phyloP scores from a whole-genome alignment of 2,888 invertebrate genomes.

The Limnephilus auricula region DNA sequence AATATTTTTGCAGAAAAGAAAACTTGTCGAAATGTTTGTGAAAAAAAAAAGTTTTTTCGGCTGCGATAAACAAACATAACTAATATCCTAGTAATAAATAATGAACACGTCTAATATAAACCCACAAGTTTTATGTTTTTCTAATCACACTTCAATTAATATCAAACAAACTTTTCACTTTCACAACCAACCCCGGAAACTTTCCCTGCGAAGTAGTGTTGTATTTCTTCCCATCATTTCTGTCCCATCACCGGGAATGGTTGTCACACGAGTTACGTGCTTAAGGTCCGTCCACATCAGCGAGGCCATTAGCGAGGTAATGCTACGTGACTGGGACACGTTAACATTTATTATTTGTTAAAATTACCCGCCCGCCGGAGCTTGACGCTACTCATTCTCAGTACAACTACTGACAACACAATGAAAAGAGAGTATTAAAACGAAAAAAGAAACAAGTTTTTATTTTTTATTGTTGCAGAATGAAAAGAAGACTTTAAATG shows the following conservation, averaged over 20 bases:
- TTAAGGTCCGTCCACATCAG: conserved; percentile 40
- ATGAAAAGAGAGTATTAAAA: neutral
- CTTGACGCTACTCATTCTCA: neutral
- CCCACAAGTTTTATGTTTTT: neutral
- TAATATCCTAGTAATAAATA: neutral
- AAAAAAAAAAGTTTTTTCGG: too few relatives aligned
- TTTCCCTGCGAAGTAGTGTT: neutral
- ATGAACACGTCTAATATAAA: neutral
- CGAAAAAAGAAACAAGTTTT: neutral
- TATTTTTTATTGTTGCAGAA: neutral
- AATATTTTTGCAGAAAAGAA: too few relatives aligned
- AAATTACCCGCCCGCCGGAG: conserved; percentile 34
- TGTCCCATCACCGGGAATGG: conserved; percentile 25
- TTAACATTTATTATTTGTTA: conserved; percentile 44
- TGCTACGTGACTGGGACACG: conserved; percentile 46
- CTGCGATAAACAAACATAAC: neutral
- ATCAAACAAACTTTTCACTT: neutral
- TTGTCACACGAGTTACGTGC: conserved; percentile 42
- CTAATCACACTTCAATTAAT: neutral
- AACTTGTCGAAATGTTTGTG: too few relatives aligned
- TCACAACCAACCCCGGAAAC: neutral
- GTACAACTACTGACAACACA: neutral
- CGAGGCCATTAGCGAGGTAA: conserved; percentile 38
- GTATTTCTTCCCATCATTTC: conserved; percentile 1
- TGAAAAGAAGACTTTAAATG: neutral